Conservation (phyloP, 2,888 invertebrate genomes). For the Ceratothoa steindachneri region DNA sequence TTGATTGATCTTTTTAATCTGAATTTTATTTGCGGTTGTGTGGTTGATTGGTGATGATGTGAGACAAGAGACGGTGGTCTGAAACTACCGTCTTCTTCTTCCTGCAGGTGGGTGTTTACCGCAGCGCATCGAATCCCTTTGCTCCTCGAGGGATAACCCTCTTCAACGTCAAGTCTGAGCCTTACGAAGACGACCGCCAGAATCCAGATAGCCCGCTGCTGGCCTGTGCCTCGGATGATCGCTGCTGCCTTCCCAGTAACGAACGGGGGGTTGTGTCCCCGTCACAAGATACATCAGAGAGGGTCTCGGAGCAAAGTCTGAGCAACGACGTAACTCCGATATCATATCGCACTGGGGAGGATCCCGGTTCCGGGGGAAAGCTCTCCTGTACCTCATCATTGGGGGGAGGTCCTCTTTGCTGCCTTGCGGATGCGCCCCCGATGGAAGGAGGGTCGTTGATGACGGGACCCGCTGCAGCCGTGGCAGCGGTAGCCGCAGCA, state of each 20-base stretch:
- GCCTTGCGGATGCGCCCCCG: not conserved
- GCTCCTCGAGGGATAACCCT: not conserved
- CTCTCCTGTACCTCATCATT: not conserved
- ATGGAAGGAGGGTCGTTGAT: too few relatives aligned
- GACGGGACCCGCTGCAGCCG: too few relatives aligned
- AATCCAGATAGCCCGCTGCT: not conserved
- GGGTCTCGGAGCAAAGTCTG: too few relatives aligned
- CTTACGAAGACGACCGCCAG: not conserved
- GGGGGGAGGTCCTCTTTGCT: not conserved
- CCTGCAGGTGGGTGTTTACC: not conserved
- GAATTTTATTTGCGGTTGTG: not conserved
- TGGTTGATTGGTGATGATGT: not conserved
- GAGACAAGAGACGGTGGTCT: not conserved
- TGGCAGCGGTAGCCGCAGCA: not conserved
- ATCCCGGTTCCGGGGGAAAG: not conserved
- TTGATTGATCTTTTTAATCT: too few relatives aligned
- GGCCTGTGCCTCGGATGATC: not conserved
- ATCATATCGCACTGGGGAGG: not conserved
- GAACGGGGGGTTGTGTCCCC: too few relatives aligned
- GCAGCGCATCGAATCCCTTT: not conserved
- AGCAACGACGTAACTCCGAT: too few relatives aligned
- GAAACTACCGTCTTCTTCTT: constrained; percentile 5
- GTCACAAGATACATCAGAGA: too few relatives aligned
- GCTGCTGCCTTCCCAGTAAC: too few relatives aligned
- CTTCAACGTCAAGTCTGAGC: not conserved